Evolutionary conservation across 2,797 vertebrate species (phyloP).

Genomic region (Champsocephalus esox): DNA sequence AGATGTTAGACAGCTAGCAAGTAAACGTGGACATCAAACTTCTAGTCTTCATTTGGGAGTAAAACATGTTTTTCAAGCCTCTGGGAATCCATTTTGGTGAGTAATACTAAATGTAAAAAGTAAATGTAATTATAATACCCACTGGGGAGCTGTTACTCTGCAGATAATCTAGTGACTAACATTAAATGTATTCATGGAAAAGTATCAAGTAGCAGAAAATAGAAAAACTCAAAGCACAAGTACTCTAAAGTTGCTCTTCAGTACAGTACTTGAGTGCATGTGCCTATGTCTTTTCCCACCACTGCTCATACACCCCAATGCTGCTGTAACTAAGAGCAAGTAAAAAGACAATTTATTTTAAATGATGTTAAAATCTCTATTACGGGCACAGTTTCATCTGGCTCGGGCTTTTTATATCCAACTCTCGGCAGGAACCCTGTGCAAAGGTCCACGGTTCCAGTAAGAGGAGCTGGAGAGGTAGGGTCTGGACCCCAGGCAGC

Average conservation of each 20-base stretch:
- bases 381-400: constrained; percentile 44
- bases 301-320: constrained; percentile 8
- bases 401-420: constrained; percentile 34
- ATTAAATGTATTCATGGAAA: neutral
- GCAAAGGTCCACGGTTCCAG: constrained; percentile 68
- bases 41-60: neutral
- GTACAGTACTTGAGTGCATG: neutral
- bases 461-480: constrained; percentile 80
- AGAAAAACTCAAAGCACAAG: neutral
- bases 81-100: neutral
- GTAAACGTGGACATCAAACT: neutral
- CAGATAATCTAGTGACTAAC: neutral
- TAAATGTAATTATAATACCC: neutral
- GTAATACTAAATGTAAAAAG: neutral
- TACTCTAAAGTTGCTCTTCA: neutral
- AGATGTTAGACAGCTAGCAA: neutral
- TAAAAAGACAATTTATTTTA: constrained; percentile 35
- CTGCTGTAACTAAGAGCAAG: constrained; percentile 13
- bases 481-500: constrained; percentile 74
- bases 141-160: constrained; percentile 1
- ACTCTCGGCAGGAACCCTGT: constrained; percentile 39
- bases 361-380: constrained; percentile 21
- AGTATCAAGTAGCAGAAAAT: constrained; percentile 1
- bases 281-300: neutral
- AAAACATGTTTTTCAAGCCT: neutral